Evolutionary conservation across 1,140 invertebrate genomes (phyloP).

Genomic region (Drosophila burlai): DNA sequence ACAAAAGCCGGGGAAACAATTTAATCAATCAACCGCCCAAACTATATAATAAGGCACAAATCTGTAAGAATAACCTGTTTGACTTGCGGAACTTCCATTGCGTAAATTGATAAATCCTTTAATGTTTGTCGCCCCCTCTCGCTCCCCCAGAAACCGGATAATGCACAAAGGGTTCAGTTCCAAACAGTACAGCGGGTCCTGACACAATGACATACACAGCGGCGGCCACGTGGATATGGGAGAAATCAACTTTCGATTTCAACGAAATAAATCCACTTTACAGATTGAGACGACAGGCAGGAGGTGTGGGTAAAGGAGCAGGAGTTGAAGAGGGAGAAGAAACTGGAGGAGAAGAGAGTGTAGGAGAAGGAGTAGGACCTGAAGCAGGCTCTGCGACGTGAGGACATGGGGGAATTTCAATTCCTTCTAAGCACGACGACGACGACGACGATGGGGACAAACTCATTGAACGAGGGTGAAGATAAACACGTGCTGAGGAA

Average conservation of each 20-base stretch:
- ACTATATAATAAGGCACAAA: constrained; percentile 54
- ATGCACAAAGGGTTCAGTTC: constrained; percentile 34
- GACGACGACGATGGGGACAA: constrained; percentile 58
- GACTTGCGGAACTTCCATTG: constrained; percentile 55
- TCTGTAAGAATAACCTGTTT: constrained; percentile 36
- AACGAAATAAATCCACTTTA: constrained; percentile 79
- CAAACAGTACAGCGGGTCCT: constrained; percentile 1
- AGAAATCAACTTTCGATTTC: constrained; percentile 80
- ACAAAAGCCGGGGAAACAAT: constrained; percentile 32
- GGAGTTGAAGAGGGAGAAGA: neutral
- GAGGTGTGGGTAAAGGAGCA: neutral
- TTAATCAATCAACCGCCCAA: constrained; percentile 72
- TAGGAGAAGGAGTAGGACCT: neutral
- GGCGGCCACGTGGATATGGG: constrained; percentile 2
- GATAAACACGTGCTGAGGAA: constrained; percentile 59
- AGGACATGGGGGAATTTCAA: constrained; percentile 66
- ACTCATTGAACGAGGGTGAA: constrained; percentile 63
- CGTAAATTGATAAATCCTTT: constrained; percentile 81
- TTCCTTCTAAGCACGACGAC: constrained; percentile 66
- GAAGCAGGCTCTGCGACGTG: neutral
- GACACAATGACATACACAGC: constrained; percentile 36
- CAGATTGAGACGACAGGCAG: constrained; percentile 62
- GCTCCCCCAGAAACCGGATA: constrained; percentile 8
- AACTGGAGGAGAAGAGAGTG: neutral
- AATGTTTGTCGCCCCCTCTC: constrained; percentile 38